Percentiles rank a stretch among this genome's conserved stretches.
These are phyloP conservation scores for Zosterops borbonicus DNA, from an alignment of 2,113 vertebrate genomes.

Conservation along the genomic window DNA sequence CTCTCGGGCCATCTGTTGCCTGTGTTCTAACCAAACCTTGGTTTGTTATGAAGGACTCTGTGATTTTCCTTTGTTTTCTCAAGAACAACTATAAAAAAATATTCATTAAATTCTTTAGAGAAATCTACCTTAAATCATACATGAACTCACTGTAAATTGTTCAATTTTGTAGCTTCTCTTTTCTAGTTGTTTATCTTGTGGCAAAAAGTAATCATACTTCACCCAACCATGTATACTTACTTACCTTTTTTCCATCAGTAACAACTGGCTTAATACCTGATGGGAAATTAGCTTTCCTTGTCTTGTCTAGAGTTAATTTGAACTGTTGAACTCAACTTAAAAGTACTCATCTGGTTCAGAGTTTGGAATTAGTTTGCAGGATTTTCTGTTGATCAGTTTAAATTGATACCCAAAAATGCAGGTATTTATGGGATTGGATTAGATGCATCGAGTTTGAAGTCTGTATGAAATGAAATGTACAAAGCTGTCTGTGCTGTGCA, in stretches of 20 bases:
- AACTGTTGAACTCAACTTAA: background rate
- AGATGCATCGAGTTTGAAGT: background rate
- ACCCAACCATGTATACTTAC: background rate
- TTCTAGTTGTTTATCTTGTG: background rate
- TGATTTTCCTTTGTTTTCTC: background rate
- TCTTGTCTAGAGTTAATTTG: background rate
- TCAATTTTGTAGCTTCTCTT: background rate
- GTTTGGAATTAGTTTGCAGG: background rate
- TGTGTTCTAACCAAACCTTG: background rate
- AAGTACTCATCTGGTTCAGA: background rate
- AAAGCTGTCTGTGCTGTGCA: background rate
- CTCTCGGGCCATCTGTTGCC: background rate
- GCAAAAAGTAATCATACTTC: constrained; percentile 22
- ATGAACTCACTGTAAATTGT: background rate
- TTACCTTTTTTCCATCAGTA: constrained; percentile 10
- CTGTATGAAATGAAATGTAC: background rate
- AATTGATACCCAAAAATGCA: background rate
- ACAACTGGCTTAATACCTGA: background rate
- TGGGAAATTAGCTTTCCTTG: background rate
- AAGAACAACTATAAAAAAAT: background rate
- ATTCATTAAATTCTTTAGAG: background rate
- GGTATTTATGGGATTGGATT: background rate
- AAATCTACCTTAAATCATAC: background rate
- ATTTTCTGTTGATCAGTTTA: background rate
- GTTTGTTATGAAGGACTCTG: background rate